Evolutionary conservation across 1,140 invertebrate species (phyloP).

Genomic region (Lepidurus apus): DNA sequence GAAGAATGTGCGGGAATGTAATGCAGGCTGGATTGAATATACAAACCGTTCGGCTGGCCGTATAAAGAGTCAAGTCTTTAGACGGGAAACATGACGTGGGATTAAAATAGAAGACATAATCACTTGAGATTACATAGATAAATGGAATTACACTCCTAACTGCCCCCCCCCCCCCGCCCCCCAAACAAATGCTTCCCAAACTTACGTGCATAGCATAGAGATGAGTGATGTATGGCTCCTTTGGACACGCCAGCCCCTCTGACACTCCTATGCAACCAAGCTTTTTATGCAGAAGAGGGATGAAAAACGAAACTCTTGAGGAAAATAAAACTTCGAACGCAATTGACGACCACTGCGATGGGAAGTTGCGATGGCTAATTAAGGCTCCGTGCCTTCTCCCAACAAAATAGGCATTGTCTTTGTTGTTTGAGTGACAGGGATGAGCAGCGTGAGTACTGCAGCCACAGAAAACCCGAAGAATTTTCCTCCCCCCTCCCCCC

Average conservation of each 20-base stretch:
- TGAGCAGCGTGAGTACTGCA: background rate
- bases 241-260: background rate
- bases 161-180: no score
- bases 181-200: background rate
- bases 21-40: conserved; percentile 11
- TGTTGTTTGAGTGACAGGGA: background rate
- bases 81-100: background rate
- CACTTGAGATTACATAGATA: background rate
- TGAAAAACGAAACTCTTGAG: background rate
- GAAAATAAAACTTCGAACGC: background rate
- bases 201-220: conserved; percentile 17
- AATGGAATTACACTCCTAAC: no score
- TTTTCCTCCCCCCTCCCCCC: background rate
- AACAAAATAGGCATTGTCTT: conserved; percentile 4
- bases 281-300: background rate
- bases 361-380: background rate
- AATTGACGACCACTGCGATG: background rate
- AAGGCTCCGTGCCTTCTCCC: background rate
- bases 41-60: background rate
- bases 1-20: background rate
- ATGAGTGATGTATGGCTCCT: background rate
- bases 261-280: background rate
- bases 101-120: background rate
- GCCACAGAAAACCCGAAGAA: background rate
- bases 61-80: background rate